phyloP scores from a whole-genome alignment of 2,113 vertebrate genomes.

The Grammomys dolichurus region DNA sequence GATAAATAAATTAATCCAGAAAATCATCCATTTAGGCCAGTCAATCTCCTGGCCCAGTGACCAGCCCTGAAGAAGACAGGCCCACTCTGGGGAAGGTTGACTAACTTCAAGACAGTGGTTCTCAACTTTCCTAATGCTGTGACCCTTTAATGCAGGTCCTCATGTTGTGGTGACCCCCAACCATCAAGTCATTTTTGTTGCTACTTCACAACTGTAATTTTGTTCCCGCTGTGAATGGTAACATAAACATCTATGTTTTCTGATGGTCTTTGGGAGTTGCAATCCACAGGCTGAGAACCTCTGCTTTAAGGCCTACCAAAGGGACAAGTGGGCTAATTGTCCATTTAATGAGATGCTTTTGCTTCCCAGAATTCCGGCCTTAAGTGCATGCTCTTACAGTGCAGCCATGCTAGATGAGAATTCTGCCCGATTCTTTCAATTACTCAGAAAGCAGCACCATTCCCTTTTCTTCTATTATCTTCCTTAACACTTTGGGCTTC shows the following conservation, averaged over 20 bases:
- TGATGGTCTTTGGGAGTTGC: not conserved
- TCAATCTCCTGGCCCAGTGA: not conserved
- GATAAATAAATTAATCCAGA: not conserved
- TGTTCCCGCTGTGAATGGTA: not conserved
- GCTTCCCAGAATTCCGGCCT: not conserved
- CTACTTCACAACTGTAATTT: not conserved
- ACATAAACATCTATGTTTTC: not conserved
- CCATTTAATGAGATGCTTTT: not conserved
- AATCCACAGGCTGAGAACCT: not conserved
- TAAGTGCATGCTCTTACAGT: not conserved
- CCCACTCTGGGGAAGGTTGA: not conserved
- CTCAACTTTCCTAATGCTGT: not conserved
- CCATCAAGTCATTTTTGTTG: not conserved
- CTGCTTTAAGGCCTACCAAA: not conserved
- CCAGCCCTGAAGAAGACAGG: not conserved
- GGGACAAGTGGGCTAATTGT: no score
- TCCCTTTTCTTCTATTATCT: not conserved
- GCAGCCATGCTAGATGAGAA: not conserved
- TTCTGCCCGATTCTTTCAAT: not conserved
- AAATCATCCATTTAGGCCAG: not conserved
- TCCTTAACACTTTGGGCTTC: not conserved
- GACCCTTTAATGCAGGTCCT: not conserved
- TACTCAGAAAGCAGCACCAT: not conserved
- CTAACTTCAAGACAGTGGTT: not conserved
- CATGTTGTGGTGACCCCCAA: not conserved